A percentile compares a stretch with the other conserved stretches of the same genome.
Evolutionary conservation across 2,797 vertebrate genomes (phyloP).

Genomic region (Sciurus vulgaris): DNA sequence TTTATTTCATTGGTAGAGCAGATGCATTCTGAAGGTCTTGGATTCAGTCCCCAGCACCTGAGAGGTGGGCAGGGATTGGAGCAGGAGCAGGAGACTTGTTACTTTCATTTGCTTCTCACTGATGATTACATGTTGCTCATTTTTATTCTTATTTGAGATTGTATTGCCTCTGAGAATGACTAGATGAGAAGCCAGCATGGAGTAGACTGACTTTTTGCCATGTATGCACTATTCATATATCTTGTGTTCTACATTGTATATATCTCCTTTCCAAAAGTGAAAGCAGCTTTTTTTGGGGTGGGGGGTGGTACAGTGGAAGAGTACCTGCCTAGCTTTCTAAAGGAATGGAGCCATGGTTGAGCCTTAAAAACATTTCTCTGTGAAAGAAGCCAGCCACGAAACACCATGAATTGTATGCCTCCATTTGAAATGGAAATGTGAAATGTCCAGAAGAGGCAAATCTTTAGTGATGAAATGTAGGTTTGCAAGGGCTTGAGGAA

Average conservation of each 20-base stretch:
- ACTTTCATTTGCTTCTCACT: background rate
- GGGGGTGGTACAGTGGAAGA: no score
- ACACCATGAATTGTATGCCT: no score
- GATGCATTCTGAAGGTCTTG: no score
- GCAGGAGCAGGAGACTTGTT: background rate
- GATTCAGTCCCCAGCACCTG: background rate
- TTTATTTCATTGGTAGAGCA: background rate
- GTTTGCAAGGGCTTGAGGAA: no score
- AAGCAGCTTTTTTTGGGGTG: background rate
- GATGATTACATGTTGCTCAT: background rate
- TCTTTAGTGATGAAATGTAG: no score
- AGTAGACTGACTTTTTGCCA: background rate
- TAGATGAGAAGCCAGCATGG: background rate
- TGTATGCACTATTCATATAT: background rate
- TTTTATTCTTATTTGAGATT: constrained; percentile 28
- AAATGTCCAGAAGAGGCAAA: no score
- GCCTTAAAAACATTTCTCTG: no score
- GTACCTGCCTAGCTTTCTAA: no score
- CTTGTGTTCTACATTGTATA: background rate
- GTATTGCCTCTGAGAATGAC: background rate
- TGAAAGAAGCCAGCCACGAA: no score
- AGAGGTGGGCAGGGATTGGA: background rate
- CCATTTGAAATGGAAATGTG: no score
- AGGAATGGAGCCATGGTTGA: no score
- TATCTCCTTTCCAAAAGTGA: background rate